A percentile compares a stretch with the other conserved stretches of the same genome.
Conservation (phyloP, 2,113 vertebrate genomes). For the Chaetodon trifascialis region DNA sequence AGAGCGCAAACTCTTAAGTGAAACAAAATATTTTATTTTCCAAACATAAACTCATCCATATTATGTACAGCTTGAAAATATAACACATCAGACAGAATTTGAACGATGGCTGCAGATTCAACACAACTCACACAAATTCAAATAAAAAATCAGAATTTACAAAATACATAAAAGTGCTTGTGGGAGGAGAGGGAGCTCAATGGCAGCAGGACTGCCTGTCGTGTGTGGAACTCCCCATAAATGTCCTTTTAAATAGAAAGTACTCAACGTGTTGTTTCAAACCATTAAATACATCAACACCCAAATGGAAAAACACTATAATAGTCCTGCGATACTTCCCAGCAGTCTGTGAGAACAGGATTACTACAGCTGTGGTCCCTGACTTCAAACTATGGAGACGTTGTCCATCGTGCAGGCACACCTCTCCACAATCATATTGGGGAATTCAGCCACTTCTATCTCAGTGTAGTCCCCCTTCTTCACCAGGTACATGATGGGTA, state of each 20-base stretch:
- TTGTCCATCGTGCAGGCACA: slow-evolving; percentile 88
- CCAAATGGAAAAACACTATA: background rate
- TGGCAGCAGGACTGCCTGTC: slow-evolving; percentile 20
- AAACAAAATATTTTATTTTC: slow-evolving; percentile 82
- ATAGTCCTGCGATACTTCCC: slow-evolving; percentile 3
- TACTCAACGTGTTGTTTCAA: slow-evolving; percentile 70
- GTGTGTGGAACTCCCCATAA: slow-evolving; percentile 37
- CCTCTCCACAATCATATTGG: slow-evolving; percentile 89
- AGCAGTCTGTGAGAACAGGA: slow-evolving; percentile 6
- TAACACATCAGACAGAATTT: slow-evolving; percentile 57
- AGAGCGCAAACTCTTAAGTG: slow-evolving; percentile 1
- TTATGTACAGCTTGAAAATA: slow-evolving; percentile 80
- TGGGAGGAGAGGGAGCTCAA: slow-evolving; percentile 30
- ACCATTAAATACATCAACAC: slow-evolving; percentile 63
- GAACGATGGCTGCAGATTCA: slow-evolving; percentile 6
- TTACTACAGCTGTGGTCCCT: background rate
- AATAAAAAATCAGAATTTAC: slow-evolving; percentile 72
- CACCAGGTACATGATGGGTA: slow-evolving; percentile 93
- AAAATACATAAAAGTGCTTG: slow-evolving; percentile 83
- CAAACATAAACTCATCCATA: slow-evolving; percentile 75
- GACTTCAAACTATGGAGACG: slow-evolving; percentile 83
- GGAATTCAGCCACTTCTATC: slow-evolving; percentile 92
- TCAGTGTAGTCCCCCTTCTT: slow-evolving; percentile 91
- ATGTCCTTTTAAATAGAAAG: slow-evolving; percentile 79
- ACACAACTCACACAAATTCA: slow-evolving; percentile 52